A percentile compares a stretch with the other conserved stretches of the same genome.
These are phyloP conservation scores for Habrosyne pyritoides DNA, from an alignment of 2,888 invertebrate genomes.

Conservation along the genomic window DNA sequence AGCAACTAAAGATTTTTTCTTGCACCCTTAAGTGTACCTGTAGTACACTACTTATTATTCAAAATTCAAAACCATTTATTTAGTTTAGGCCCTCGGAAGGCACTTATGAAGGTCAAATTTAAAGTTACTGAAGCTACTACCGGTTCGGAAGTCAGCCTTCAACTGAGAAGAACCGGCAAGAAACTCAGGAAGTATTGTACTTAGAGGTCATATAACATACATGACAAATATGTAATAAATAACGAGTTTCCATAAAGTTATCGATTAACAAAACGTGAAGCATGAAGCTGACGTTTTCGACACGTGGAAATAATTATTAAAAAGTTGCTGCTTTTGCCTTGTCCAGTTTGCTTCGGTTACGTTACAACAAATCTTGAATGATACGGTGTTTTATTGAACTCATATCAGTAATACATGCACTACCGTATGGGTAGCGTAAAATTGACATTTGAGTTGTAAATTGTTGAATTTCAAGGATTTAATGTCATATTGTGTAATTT, in stretches of 20 bases:
- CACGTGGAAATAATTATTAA: background rate
- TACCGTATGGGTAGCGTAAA: background rate
- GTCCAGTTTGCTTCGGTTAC: conserved; percentile 9
- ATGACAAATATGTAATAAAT: background rate
- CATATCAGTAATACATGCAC: background rate
- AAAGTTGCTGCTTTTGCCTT: background rate
- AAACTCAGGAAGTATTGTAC: too few relatives aligned
- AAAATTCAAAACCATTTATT: too few relatives aligned
- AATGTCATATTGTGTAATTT: too few relatives aligned
- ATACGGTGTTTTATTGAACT: conserved; percentile 6
- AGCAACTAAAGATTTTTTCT: too few relatives aligned
- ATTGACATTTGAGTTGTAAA: background rate
- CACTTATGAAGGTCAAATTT: too few relatives aligned
- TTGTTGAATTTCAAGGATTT: background rate
- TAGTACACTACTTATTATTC: too few relatives aligned
- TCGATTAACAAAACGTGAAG: background rate
- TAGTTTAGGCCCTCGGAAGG: too few relatives aligned
- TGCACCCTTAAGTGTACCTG: too few relatives aligned
- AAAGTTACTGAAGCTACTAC: too few relatives aligned
- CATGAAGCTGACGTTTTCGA: background rate
- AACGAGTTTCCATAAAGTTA: background rate
- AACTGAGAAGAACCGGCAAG: too few relatives aligned
- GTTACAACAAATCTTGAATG: conserved; percentile 14
- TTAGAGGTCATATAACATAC: background rate
- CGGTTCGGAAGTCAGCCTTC: too few relatives aligned